These are phyloP conservation scores for Selene dorsalis DNA, from an alignment of 2,797 vertebrate genomes.

Conservation along the genomic window DNA sequence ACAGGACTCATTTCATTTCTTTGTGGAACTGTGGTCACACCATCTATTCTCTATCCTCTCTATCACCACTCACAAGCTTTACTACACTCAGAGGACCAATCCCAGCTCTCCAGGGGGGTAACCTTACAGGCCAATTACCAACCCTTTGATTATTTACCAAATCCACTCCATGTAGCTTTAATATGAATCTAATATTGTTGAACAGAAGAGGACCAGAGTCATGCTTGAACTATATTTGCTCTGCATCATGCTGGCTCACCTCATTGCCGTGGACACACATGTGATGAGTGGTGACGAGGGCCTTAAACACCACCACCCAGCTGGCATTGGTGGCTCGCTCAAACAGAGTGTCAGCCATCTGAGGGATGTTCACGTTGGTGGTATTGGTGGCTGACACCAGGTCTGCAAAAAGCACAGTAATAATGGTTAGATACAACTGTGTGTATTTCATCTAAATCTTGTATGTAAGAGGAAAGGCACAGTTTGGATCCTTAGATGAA, in stretches of 20 bases:
- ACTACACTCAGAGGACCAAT: constrained; percentile 22
- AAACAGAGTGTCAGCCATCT: constrained; percentile 99
- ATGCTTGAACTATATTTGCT: neutral
- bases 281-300: constrained; percentile 96
- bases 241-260: constrained; percentile 78
- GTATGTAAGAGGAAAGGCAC: neutral
- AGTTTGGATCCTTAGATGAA: constrained; percentile 31
- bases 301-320: constrained; percentile 99
- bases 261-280: constrained; percentile 99
- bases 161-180: neutral
- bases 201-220: constrained; percentile 4
- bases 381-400: constrained; percentile 99
- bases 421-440: neutral
- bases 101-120: neutral
- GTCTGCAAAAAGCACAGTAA: constrained; percentile 81
- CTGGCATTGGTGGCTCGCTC: constrained; percentile 97
- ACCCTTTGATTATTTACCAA: neutral
- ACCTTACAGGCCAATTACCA: constrained; percentile 6
- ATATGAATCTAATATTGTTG: neutral
- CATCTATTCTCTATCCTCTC: neutral
- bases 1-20: neutral
- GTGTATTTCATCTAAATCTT: neutral
- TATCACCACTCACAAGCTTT: constrained; percentile 9
- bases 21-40: constrained; percentile 16
- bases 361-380: constrained; percentile 99